Percentiles rank a stretch among this genome's conserved stretches.
Conservation (phyloP, 2,797 vertebrate genomes). For the Lepus oiostolus region DNA sequence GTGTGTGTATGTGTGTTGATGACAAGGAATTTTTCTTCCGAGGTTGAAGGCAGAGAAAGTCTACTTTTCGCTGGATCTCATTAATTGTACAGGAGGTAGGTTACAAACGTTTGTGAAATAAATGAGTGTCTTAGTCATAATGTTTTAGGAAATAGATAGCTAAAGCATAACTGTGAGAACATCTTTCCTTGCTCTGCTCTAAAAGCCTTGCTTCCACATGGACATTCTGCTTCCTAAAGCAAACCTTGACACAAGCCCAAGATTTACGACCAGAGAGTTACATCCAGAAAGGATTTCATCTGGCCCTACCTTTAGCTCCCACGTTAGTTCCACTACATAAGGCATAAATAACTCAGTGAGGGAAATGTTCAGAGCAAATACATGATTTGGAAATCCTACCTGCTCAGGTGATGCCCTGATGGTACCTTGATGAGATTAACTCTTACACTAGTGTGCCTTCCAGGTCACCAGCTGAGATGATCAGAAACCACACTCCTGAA, state of each 20-base stretch:
- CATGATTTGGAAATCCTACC: slow-evolving; percentile 63
- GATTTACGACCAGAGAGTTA: slow-evolving; percentile 55
- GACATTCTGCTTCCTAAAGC: not conserved
- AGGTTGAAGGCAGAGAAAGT: not conserved
- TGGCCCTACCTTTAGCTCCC: not conserved
- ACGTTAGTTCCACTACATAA: slow-evolving; percentile 45
- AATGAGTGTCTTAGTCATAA: slow-evolving; percentile 5
- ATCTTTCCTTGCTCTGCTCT: not conserved
- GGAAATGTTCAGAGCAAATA: slow-evolving; percentile 68
- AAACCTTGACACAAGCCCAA: not conserved
- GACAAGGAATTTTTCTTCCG: not conserved
- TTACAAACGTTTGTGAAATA: not conserved
- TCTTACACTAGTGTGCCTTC: not conserved
- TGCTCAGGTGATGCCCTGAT: not conserved
- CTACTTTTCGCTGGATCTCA: not conserved
- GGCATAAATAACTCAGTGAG: slow-evolving; percentile 48
- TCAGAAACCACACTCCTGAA: not conserved
- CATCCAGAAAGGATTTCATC: slow-evolving; percentile 42
- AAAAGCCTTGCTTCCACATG: not conserved
- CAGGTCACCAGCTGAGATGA: not conserved
- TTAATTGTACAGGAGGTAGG: not conserved
- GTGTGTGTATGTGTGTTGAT: not conserved
- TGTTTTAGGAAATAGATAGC: not conserved
- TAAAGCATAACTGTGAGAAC: not conserved
- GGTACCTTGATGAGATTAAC: slow-evolving; percentile 45